Conservation (phyloP, 1,140 invertebrate species). For the Atta colombica region DNA sequence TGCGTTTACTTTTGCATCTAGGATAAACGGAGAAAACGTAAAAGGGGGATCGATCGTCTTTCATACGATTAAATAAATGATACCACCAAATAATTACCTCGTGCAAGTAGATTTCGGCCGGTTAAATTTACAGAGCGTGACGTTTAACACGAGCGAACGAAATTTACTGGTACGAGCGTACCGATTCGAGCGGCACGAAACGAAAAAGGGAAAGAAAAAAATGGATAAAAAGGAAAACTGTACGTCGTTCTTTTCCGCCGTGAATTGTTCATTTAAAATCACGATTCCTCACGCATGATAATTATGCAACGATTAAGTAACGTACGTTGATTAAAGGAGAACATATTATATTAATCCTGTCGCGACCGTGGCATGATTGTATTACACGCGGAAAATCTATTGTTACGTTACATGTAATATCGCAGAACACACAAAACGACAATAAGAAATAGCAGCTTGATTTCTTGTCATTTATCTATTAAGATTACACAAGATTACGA, state of each 20-base stretch:
- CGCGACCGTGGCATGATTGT: neutral
- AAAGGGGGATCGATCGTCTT: conserved; percentile 1
- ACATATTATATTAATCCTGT: neutral
- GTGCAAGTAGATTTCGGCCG: conserved; percentile 33
- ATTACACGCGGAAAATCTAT: conserved; percentile 16
- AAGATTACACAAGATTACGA: too few relatives aligned
- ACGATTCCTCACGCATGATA: conserved; percentile 17
- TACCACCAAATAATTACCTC: conserved; percentile 42
- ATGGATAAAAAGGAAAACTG: neutral
- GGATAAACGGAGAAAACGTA: neutral
- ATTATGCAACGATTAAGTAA: conserved; percentile 15
- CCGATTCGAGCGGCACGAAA: neutral
- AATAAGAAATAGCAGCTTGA: conserved; percentile 21
- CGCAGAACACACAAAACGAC: neutral
- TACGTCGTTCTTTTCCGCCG: neutral
- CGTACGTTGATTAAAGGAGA: conserved; percentile 10
- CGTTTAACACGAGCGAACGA: conserved; percentile 12
- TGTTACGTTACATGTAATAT: conserved; percentile 26
- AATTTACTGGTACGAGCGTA: conserved; percentile 1
- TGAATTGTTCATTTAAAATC: conserved; percentile 27
- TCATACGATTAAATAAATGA: conserved; percentile 41
- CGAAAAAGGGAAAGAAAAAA: neutral
- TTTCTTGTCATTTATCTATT: conserved; percentile 37
- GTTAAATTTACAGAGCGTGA: conserved; percentile 19
- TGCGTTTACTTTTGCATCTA: conserved; percentile 8